phyloP scores from a whole-genome alignment of 1,140 invertebrate species.

The Drosophila jambulina region DNA sequence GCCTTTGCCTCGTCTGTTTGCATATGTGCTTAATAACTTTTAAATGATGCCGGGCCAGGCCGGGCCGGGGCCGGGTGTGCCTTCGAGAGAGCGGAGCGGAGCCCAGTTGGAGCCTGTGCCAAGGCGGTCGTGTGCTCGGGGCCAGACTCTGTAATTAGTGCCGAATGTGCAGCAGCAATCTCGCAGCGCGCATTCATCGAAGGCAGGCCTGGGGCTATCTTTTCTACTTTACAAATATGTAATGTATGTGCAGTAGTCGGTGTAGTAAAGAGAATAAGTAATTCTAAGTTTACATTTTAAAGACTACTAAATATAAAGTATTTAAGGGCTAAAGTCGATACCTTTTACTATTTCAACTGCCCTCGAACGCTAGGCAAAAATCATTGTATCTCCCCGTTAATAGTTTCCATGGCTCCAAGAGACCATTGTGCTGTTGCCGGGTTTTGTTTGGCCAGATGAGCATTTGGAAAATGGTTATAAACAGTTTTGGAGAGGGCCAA shows the following conservation, averaged over 20 bases:
- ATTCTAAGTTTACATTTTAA: background rate
- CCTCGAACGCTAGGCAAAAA: background rate
- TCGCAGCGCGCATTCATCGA: conserved; percentile 9
- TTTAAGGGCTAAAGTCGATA: background rate
- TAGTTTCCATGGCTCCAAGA: conserved; percentile 17
- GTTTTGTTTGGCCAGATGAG: conserved; percentile 24
- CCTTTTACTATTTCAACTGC: background rate
- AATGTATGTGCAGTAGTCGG: conserved; percentile 2
- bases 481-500: conserved; percentile 13
- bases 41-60: conserved; percentile 37
- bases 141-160: conserved; percentile 37
- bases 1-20: conserved; percentile 57
- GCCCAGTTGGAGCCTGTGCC: conserved; percentile 7
- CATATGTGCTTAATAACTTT: conserved; percentile 74
- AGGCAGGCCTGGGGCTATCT: conserved; percentile 3
- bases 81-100: conserved; percentile 20
- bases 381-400: background rate
- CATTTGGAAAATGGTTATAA: conserved; percentile 25
- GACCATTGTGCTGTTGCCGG: background rate
- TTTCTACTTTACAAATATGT: conserved; percentile 4
- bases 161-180: conserved; percentile 13
- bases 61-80: background rate
- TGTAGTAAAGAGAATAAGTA: background rate
- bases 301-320: background rate
- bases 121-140: conserved; percentile 6